These are phyloP conservation scores for Eleutherodactylus coqui DNA, from an alignment of 2,797 vertebrate genomes.

Conservation along the genomic window DNA sequence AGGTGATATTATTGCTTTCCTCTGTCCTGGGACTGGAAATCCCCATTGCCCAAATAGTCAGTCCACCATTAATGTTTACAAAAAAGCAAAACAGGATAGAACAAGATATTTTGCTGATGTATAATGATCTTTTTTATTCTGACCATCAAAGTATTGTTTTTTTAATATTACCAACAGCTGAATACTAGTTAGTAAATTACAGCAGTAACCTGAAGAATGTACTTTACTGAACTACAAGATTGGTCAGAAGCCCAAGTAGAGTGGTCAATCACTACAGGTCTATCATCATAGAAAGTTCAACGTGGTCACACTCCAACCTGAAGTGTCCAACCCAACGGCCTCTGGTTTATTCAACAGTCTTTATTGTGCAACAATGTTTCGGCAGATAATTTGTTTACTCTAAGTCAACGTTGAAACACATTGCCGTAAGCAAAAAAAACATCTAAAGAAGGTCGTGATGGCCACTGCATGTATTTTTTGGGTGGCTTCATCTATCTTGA, in stretches of 20 bases:
- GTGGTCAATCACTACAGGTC: conserved; percentile 18
- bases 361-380: conserved; percentile 4
- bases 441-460: conserved; percentile 23
- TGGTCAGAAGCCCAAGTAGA: neutral
- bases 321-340: neutral
- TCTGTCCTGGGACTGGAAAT: too few relatives aligned
- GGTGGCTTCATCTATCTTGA: neutral
- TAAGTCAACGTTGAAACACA: conserved; percentile 19
- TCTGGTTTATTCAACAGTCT: conserved; percentile 4
- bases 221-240: neutral
- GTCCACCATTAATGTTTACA: neutral
- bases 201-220: neutral
- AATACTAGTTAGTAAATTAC: conserved; percentile 4
- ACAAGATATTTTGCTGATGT: conserved; percentile 11
- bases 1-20: too few relatives aligned
- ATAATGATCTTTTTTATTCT: conserved; percentile 9
- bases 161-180: neutral
- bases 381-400: conserved; percentile 16
- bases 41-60: neutral
- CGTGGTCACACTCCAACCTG: neutral
- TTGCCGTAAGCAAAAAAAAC: conserved; percentile 18
- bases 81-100: neutral
- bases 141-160: neutral
- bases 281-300: neutral
- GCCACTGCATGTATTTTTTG: neutral